Base-by-base conservation (phyloP, 2,888 invertebrate genomes). In the Pteria penguin region DNA sequence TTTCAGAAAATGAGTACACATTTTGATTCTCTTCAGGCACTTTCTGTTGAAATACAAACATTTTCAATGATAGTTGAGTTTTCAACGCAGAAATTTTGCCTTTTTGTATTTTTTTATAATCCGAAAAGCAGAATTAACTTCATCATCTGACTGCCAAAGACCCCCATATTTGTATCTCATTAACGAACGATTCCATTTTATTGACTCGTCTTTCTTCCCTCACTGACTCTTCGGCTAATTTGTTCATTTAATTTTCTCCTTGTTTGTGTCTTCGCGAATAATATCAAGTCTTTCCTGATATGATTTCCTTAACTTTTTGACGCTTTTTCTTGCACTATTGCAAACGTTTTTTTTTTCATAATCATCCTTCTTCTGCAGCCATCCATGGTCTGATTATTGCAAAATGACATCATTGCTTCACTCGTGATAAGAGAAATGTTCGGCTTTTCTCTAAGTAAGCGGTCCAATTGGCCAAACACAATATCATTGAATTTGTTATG, bases 121-220 rank as follows among this genome's bases (percentile, higher is more conserved):
- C 24, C 45, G 31, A 31, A 81, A 29, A 57, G 61, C 32, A 29
- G 31, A 36, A 26, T 72, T 74, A n/a, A n/a, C n/a, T n/a, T n/a
- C n/a, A n/a, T n/a, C n/a, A n/a, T n/a, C n/a, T n/a, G 80, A 63
- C 33, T 80, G 80, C 80, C 80, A 77, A 4, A 80, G 62, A n/a
- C 26, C 76, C 77, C 74, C 72, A 80, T 14, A 74, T 24, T 22
- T 66, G 14, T 31, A 76, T 72, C 1, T 74, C 61, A 62, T 76
- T 69, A n/a, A 61, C 73, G 14, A 71, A 31, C 8, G 29, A 27
- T 79, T 79, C 77, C 29, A 68, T 3, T 32, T 55, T 63, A 26
- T 68, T 26, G 18, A 79, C 32, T 63, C 67, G 52, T 27, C 32
- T 54, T 70, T 78, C 68, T 52, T 54, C 58, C n/a, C n/a, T n/a